Percentiles rank a stretch among this genome's conserved stretches.
Evolutionary conservation across 2,888 invertebrate genomes (phyloP).

Genomic region (Nebria salina): DNA sequence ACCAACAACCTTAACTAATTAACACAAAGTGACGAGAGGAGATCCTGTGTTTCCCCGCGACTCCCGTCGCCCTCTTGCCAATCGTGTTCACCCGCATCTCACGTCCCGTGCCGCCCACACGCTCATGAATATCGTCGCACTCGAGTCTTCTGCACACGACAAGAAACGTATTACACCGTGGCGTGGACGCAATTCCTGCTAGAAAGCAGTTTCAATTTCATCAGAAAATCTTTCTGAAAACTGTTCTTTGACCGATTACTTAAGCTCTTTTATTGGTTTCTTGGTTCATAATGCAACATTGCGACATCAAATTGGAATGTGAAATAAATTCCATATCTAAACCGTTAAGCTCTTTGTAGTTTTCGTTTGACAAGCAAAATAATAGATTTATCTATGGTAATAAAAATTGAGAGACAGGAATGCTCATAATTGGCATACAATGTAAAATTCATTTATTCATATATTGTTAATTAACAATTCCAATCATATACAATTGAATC

Average conservation of each 20-base stretch:
- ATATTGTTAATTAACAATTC: not conserved
- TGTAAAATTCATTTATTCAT: not conserved
- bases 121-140: constrained; percentile 12
- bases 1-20: constrained; percentile 65
- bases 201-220: too few species aligned
- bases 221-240: too few species aligned
- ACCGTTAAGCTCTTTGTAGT: too few species aligned
- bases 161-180: not conserved
- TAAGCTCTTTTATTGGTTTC: too few species aligned
- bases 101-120: constrained; percentile 10
- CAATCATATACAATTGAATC: not conserved
- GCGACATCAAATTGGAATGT: too few species aligned
- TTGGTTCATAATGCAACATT: too few species aligned
- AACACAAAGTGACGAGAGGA: constrained; percentile 61
- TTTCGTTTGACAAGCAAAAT: too few species aligned
- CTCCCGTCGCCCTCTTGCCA: not conserved
- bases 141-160: not conserved
- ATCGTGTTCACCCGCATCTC: not conserved
- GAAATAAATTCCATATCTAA: too few species aligned
- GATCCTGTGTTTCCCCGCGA: constrained; percentile 37
- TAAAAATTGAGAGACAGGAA: not conserved
- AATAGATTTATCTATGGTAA: too few species aligned
- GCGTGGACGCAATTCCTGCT: not conserved
- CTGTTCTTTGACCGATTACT: too few species aligned
- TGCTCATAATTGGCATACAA: not conserved